Evolutionary conservation across 2,888 invertebrate species (phyloP).

Genomic region (Penaeus monodon): DNA sequence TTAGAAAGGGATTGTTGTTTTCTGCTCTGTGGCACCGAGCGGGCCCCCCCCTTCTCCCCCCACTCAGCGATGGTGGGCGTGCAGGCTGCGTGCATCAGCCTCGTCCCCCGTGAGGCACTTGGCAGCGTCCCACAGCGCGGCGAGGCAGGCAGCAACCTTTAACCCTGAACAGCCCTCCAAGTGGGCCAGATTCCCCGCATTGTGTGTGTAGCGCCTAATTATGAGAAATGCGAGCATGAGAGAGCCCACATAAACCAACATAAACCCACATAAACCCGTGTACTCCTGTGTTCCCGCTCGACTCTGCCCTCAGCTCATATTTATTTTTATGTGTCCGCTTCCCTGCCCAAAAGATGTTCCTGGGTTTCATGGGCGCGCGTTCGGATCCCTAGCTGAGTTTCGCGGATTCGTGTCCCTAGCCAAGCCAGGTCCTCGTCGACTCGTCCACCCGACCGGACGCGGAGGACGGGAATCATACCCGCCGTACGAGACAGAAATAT

Average conservation of each 20-base stretch:
- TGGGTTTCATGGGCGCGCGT: slow-evolving; percentile 44
- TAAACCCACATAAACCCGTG: slow-evolving; percentile 58
- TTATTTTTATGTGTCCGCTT: slow-evolving; percentile 55
- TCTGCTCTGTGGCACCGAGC: too few species aligned
- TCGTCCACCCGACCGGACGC: background rate
- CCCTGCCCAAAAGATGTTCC: slow-evolving; percentile 56
- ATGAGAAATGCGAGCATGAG: slow-evolving; percentile 52
- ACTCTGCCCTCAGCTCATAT: slow-evolving; percentile 50
- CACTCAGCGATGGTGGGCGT: too few species aligned
- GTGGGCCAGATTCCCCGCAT: slow-evolving; percentile 33
- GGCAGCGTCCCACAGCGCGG: too few species aligned
- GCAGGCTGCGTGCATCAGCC: too few species aligned
- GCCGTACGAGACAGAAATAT: too few species aligned
- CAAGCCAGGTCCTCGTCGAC: background rate
- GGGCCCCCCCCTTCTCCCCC: too few species aligned
- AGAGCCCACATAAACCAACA: slow-evolving; percentile 37
- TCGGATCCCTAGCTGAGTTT: slow-evolving; percentile 14
- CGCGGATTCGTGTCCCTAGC: background rate
- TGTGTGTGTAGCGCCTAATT: slow-evolving; percentile 49
- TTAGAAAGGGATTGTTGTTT: too few species aligned
- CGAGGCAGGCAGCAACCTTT: slow-evolving; percentile 9
- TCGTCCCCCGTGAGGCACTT: too few species aligned
- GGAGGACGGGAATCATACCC: background rate
- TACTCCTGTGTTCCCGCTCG: slow-evolving; percentile 47
- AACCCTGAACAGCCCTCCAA: slow-evolving; percentile 16